phyloP scores from a whole-genome alignment of 2,797 vertebrate genomes.

The Aldrovandia affinis region DNA sequence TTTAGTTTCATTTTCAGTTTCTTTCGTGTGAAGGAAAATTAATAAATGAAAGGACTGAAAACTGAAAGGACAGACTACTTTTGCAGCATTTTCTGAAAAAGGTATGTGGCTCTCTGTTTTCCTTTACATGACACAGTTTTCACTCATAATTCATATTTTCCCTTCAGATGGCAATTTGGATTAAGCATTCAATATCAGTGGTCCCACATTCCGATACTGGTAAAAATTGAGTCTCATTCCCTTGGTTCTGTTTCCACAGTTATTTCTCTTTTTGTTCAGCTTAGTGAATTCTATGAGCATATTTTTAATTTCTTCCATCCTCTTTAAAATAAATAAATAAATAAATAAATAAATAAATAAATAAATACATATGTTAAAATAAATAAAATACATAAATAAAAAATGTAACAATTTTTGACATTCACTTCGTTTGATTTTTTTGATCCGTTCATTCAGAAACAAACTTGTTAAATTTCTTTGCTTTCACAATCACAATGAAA shows the following conservation, averaged over 20 bases:
- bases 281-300: background rate
- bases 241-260: conserved; percentile 36
- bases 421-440: conserved; percentile 72
- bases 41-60: background rate
- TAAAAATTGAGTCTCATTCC: conserved; percentile 28
- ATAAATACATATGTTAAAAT: conserved; percentile 60
- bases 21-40: conserved; percentile 2
- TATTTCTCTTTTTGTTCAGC: conserved; percentile 36
- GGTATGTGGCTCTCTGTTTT: conserved; percentile 21
- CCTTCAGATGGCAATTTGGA: conserved; percentile 8
- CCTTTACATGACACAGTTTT: background rate
- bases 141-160: background rate
- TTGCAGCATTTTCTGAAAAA: background rate
- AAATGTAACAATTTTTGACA: conserved; percentile 66
- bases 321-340: conserved; percentile 58
- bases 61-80: background rate
- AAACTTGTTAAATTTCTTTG: conserved; percentile 69
- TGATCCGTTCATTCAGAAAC: conserved; percentile 34
- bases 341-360: conserved; percentile 61
- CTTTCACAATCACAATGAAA: conserved; percentile 58
- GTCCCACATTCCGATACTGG: conserved; percentile 46
- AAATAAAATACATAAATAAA: conserved; percentile 71
- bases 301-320: conserved; percentile 52
- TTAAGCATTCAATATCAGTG: conserved; percentile 31
- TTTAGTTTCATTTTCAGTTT: conserved; percentile 19